A percentile compares a stretch with the other conserved stretches of the same genome.
phyloP scores from a whole-genome alignment of 2,113 vertebrate species.

The Eurystomus gularis region DNA sequence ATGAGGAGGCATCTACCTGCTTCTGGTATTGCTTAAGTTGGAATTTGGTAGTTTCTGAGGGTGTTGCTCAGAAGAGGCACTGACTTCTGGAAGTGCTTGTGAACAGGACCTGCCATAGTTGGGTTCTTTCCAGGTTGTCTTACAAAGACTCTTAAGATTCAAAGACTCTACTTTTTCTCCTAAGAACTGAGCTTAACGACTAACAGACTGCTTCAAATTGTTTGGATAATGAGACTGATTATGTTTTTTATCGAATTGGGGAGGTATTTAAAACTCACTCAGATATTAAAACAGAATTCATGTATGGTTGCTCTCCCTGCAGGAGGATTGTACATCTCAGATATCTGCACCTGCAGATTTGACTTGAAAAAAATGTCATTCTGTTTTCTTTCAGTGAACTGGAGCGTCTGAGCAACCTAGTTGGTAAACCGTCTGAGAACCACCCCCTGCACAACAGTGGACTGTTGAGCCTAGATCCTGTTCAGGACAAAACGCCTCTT shows the following conservation, averaged over 20 bases:
- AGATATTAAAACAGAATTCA: neutral
- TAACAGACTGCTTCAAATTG: neutral
- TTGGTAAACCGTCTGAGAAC: conserved; percentile 94
- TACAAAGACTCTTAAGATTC: neutral
- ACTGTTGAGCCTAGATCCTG: conserved; percentile 92
- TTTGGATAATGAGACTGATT: neutral
- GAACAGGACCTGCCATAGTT: neutral
- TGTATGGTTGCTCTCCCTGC: neutral
- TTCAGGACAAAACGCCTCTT: conserved; percentile 96
- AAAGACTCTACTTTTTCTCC: neutral
- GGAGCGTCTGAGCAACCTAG: conserved; percentile 93
- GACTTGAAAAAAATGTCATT: neutral
- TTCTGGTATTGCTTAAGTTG: neutral
- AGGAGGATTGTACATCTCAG: neutral
- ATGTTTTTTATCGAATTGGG: neutral
- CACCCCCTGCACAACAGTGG: conserved; percentile 97
- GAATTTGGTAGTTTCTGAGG: neutral
- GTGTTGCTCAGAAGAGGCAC: neutral
- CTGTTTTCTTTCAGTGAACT: conserved; percentile 81
- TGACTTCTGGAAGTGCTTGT: neutral
- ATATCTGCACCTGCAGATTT: neutral
- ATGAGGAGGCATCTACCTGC: neutral
- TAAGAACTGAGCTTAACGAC: neutral
- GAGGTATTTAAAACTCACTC: neutral
- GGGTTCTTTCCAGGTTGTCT: neutral